These are phyloP conservation scores for Anarrhichthys ocellatus DNA, from an alignment of 2,113 vertebrate genomes.

Conservation along the genomic window DNA sequence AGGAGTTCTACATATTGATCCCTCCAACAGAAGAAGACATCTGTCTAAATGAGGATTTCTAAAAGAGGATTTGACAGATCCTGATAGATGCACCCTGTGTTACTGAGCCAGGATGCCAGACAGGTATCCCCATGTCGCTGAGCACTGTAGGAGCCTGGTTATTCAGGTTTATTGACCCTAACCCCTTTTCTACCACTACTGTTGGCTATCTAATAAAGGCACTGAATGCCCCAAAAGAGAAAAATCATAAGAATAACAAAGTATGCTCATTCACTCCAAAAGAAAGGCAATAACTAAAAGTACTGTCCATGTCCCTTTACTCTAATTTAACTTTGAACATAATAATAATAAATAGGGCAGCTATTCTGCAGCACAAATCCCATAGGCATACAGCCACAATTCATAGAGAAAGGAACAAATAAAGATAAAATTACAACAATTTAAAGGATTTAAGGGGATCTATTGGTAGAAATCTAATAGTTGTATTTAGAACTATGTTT, in stretches of 20 bases:
- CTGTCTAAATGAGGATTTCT: background rate
- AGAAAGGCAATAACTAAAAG: background rate
- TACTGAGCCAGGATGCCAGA: background rate
- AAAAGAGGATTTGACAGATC: background rate
- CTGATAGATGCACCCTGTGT: background rate
- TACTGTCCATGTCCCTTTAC: background rate
- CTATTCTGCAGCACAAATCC: background rate
- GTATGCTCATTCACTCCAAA: background rate
- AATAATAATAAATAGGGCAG: background rate
- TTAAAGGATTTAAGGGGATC: background rate
- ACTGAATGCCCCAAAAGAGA: background rate
- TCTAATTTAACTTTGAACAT: background rate
- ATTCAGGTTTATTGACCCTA: background rate
- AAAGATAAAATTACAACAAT: background rate
- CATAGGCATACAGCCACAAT: background rate
- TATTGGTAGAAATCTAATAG: too few relatives aligned
- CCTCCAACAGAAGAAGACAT: background rate
- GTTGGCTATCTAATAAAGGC: background rate
- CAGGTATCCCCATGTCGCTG: background rate
- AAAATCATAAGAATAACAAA: background rate
- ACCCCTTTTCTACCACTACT: background rate
- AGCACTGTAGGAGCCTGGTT: background rate
- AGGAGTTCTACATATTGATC: background rate
- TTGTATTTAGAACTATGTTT: too few relatives aligned
- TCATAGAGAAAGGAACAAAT: constrained; percentile 3